These are phyloP conservation scores for Bagarius yarrelli DNA, from an alignment of 2,113 vertebrate species.

Conservation along the genomic window DNA sequence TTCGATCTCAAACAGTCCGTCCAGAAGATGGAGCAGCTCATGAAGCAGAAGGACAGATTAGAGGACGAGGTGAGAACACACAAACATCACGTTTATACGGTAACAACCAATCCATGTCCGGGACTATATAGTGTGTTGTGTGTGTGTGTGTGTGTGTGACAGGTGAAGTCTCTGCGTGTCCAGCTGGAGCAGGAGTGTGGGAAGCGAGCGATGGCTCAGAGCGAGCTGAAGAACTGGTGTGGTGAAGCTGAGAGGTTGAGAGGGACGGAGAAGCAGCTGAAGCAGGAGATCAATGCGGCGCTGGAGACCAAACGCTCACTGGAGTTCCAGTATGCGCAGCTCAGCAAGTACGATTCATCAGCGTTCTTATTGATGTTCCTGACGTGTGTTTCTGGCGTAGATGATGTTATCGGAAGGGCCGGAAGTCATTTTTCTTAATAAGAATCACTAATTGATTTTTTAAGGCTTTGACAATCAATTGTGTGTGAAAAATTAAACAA, in stretches of 20 bases:
- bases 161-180: constrained; percentile 86
- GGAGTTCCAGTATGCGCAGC: constrained; percentile 93
- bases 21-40: constrained; percentile 93
- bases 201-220: constrained; percentile 83
- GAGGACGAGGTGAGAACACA: constrained; percentile 85
- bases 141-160: constrained; percentile 18
- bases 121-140: not conserved
- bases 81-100: not conserved
- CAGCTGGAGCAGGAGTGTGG: constrained; percentile 88
- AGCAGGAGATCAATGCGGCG: constrained; percentile 91
- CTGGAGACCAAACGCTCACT: constrained; percentile 91
- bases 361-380: no score
- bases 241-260: constrained; percentile 89
- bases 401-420: no score
- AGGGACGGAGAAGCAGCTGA: constrained; percentile 93
- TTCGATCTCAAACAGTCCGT: constrained; percentile 96
- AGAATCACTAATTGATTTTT: no score
- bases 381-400: no score
- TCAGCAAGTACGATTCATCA: constrained; percentile 89
- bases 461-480: no score
- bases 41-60: constrained; percentile 90
- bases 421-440: no score
- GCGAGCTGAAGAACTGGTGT: constrained; percentile 83
- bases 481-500: no score
- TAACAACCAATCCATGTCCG: not conserved